Conservation (phyloP, 1,140 invertebrate genomes). For the Brachionus manjavacas region DNA sequence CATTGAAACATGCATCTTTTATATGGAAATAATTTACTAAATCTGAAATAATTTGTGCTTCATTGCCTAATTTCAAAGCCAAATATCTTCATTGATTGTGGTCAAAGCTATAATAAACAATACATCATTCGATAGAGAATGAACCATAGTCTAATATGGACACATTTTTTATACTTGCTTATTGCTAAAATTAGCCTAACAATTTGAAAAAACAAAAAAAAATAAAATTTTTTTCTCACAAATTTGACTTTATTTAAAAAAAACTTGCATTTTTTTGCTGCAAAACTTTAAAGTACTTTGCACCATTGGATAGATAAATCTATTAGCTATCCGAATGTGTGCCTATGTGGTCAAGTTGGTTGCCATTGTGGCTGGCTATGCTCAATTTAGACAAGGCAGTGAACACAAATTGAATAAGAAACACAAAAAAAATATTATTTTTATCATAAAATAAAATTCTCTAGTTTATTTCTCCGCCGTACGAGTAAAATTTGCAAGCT, state of each 20-base stretch:
- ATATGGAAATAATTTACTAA: neutral
- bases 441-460: constrained; percentile 15
- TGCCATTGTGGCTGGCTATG: neutral
- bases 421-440: neutral
- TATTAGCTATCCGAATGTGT: neutral
- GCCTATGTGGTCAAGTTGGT: neutral
- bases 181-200: neutral
- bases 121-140: constrained; percentile 8
- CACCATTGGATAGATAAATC: constrained; percentile 12
- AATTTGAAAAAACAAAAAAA: constrained; percentile 17
- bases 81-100: neutral
- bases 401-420: neutral
- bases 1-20: constrained; percentile 37
- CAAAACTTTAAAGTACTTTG: neutral
- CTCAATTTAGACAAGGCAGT: neutral
- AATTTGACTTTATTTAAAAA: neutral
- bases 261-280: neutral
- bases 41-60: neutral
- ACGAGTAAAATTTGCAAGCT: neutral
- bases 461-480: constrained; percentile 26
- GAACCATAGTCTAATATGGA: neutral
- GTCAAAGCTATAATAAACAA: neutral
- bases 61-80: neutral
- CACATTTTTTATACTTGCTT: neutral
- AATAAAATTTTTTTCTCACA: neutral